Evolutionary conservation across 2,113 vertebrate genomes (phyloP), one percentile per base, ranked within the genome.

Genomic region (Formicarius rufipectus): DNA sequence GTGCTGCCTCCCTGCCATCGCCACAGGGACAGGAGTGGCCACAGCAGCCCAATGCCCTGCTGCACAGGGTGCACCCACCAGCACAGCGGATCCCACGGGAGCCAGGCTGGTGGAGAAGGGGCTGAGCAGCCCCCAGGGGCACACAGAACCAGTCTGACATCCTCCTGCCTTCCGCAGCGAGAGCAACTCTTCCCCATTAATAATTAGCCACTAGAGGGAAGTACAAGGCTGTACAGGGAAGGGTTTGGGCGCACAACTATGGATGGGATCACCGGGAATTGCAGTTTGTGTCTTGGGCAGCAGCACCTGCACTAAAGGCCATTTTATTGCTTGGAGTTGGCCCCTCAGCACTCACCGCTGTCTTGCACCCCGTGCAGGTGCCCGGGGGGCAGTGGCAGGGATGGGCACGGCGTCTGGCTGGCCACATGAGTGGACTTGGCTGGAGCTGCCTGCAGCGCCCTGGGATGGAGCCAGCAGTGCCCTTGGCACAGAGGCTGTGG

Each of bases 11-110:
- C 44, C 31, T 1, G 1, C 33, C 1, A 5, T 42, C 87, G 17
- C 69, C 3, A 0, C 0, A 10, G 35, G 39, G 44, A 49, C 7
- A 3, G 0, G 4, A 15, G 19, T 1, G 44, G 55, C 56, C 1
- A 0, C 56, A 39, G 71, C 58, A 64, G 44, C 50, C 37, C 58
- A 3, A 4, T 20, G 72, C 37, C 35, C 7, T 0, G 4, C 33
- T 22, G 37, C 39, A 33, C 40, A 25, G 3, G 9, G 60, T 7
- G 45, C 13, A 11, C 21, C 27, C 37, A 24, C 3, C 5, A 0
- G 45, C 39, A 18, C 0, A 2, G 28, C 0, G 0, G 12, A 19
- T 14, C 6, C 59, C 3, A 0, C 1, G 2, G 69, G 64, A 60
- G 23, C 19, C 56, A 15, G 40, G 24, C 8, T 31, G 31, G 12